phyloP scores from a whole-genome alignment of 2,797 vertebrate genomes.

The Brachymystax lenok region DNA sequence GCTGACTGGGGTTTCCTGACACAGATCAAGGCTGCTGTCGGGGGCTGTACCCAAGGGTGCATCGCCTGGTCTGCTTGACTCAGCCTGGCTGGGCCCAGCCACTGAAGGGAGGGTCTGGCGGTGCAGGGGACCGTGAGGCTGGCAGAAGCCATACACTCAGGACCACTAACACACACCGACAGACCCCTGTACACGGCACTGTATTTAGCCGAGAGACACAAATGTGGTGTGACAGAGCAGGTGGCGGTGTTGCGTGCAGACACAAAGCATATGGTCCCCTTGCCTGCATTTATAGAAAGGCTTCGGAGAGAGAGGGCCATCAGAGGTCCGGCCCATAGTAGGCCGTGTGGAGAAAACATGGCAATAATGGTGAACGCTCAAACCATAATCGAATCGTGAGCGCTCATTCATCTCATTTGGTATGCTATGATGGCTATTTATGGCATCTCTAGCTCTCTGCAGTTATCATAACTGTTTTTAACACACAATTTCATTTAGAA shows the following conservation, averaged over 20 bases:
- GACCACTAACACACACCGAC: constrained; percentile 20
- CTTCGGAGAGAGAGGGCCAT: constrained; percentile 37
- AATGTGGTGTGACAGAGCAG: constrained; percentile 57
- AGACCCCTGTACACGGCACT: constrained; percentile 28
- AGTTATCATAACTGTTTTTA: no score
- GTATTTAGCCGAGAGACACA: constrained; percentile 44
- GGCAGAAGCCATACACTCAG: constrained; percentile 12
- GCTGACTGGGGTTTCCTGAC: neutral
- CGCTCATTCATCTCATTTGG: neutral
- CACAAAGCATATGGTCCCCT: constrained; percentile 51
- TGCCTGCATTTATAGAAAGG: constrained; percentile 41
- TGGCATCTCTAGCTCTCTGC: no score
- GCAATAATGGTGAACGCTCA: neutral
- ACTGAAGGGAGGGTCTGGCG: constrained; percentile 7
- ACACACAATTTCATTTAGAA: no score
- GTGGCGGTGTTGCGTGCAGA: constrained; percentile 55
- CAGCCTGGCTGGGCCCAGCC: constrained; percentile 9
- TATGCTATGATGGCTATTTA: neutral
- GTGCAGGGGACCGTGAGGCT: constrained; percentile 15
- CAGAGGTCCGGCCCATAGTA: constrained; percentile 41
- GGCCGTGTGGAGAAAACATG: constrained; percentile 5
- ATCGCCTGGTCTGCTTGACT: neutral
- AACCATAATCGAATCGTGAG: neutral
- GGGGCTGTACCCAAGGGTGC: constrained; percentile 8
- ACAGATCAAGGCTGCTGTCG: neutral